Evolutionary conservation across 92 coral and sea anemone species (phyloP).

Genomic region (Umimayanthus kanabou): DNA sequence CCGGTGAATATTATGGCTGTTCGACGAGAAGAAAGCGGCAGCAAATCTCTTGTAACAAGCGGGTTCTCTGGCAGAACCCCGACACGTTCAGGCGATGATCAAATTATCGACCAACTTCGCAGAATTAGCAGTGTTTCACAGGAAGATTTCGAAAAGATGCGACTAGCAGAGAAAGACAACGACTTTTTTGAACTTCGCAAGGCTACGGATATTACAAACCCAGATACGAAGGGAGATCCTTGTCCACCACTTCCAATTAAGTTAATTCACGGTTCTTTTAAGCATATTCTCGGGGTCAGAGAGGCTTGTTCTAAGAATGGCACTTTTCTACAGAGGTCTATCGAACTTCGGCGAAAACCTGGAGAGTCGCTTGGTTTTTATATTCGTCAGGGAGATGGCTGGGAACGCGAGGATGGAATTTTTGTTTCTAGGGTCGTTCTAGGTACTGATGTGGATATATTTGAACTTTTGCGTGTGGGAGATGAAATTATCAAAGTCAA

Average conservation of each 20-base stretch:
- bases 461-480: slow-evolving; percentile 96
- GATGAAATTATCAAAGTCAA: slow-evolving; percentile 95
- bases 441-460: slow-evolving; percentile 98
- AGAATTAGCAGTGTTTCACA: slow-evolving; percentile 96
- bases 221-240: slow-evolving; percentile 94
- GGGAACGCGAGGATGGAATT: slow-evolving; percentile 95
- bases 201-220: slow-evolving; percentile 95
- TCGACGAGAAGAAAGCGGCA: slow-evolving; percentile 66
- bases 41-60: slow-evolving; percentile 66
- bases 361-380: slow-evolving; percentile 98
- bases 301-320: slow-evolving; percentile 99
- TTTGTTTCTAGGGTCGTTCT: slow-evolving; percentile 97
- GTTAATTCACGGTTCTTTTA: slow-evolving; percentile 89
- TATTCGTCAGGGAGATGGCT: slow-evolving; percentile 99
- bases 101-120: slow-evolving; percentile 82
- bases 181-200: slow-evolving; percentile 94
- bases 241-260: slow-evolving; percentile 95
- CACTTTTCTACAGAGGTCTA: slow-evolving; percentile 91
- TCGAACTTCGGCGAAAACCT: slow-evolving; percentile 94
- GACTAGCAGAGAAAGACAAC: slow-evolving; percentile 94
- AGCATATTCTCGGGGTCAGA: slow-evolving; percentile 90
- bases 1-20: slow-evolving; percentile 78
- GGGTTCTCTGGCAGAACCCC: slow-evolving; percentile 70
- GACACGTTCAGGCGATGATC: slow-evolving; percentile 63
- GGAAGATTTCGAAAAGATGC: slow-evolving; percentile 98